Evolutionary conservation across 2,113 vertebrate genomes (phyloP).

Genomic region (Eublepharis macularius): DNA sequence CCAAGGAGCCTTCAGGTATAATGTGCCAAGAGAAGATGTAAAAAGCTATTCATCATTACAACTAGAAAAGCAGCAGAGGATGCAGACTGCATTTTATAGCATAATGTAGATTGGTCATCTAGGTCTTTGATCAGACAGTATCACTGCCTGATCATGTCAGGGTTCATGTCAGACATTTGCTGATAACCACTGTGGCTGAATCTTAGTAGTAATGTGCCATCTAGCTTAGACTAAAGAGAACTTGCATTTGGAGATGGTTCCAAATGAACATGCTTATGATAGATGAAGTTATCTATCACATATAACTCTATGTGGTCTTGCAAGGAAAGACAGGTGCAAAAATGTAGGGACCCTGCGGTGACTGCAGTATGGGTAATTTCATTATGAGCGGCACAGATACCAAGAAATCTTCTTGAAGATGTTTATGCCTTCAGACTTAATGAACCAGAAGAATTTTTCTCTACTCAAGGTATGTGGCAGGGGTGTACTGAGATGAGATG

Average conservation of each 20-base stretch:
- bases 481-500: too few species aligned
- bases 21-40: slow-evolving; percentile 55
- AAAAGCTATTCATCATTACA: slow-evolving; percentile 61
- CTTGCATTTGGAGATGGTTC: not conserved
- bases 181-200: slow-evolving; percentile 31
- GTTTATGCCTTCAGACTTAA: not conserved
- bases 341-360: too few species aligned
- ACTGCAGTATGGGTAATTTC: not conserved
- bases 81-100: slow-evolving; percentile 52
- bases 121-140: not conserved
- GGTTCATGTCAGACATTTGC: slow-evolving; percentile 44
- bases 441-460: not conserved
- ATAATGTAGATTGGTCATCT: slow-evolving; percentile 55
- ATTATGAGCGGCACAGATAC: not conserved
- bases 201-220: slow-evolving; percentile 1
- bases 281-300: too few species aligned
- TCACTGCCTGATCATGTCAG: too few species aligned
- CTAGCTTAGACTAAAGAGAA: not conserved
- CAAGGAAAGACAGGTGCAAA: not conserved
- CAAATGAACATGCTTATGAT: not conserved
- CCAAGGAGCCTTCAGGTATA: slow-evolving; percentile 59
- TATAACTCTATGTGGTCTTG: not conserved
- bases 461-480: not conserved
- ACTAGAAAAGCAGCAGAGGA: slow-evolving; percentile 38
- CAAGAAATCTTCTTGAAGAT: not conserved